phyloP scores from a whole-genome alignment of 2,888 invertebrate genomes.

The Volucella zonaria region DNA sequence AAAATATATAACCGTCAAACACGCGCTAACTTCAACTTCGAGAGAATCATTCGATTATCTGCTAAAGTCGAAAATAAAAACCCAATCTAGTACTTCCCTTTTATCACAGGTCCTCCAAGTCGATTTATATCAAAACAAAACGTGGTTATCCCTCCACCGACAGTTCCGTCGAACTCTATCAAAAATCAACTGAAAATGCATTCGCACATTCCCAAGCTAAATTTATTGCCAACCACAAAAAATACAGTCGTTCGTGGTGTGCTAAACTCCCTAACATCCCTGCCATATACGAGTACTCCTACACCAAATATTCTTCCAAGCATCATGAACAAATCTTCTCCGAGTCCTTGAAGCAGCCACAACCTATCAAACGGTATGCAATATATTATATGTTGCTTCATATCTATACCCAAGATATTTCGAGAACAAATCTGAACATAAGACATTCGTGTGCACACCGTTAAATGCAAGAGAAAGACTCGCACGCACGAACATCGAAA shows the following conservation, averaged over 20 bases:
- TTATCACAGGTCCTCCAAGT: too few species aligned
- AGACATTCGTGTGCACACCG: conserved; percentile 12
- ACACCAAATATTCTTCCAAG: background rate
- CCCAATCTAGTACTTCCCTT: too few species aligned
- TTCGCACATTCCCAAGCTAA: background rate
- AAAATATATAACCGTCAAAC: too few species aligned
- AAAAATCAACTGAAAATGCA: conserved; percentile 5
- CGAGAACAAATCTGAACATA: conserved; percentile 42
- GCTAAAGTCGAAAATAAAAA: too few species aligned
- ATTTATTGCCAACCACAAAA: conserved; percentile 14
- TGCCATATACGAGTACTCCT: background rate
- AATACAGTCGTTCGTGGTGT: background rate
- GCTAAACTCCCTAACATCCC: background rate
- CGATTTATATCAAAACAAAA: background rate
- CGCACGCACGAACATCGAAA: conserved; percentile 25
- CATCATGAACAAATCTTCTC: conserved; percentile 2
- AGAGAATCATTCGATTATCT: too few species aligned
- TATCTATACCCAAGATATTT: conserved; percentile 3
- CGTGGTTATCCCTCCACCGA: too few species aligned
- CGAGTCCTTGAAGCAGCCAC: conserved; percentile 8
- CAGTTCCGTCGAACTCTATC: too few species aligned
- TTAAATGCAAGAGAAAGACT: conserved; percentile 18
- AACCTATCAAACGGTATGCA: background rate
- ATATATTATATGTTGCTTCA: too few species aligned
- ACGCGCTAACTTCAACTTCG: too few species aligned